Evolutionary conservation across 2,797 vertebrate genomes (phyloP).

Genomic region (Enteromius anoplus): DNA sequence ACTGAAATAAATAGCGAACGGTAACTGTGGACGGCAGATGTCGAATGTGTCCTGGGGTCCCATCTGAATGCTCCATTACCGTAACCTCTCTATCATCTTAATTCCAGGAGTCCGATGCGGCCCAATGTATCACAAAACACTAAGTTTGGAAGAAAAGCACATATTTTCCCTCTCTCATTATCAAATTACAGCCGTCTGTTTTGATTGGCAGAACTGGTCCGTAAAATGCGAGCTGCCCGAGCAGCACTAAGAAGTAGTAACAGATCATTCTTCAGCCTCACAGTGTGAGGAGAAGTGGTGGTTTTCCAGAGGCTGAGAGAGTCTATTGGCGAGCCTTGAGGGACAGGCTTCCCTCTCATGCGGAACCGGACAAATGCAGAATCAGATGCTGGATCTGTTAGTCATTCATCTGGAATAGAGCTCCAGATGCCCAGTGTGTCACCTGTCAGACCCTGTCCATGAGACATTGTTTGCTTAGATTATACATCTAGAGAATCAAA

Average conservation of each 20-base stretch:
- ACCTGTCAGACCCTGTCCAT: conserved; percentile 47
- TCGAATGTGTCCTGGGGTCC: conserved; percentile 10
- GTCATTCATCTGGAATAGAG: conserved; percentile 30
- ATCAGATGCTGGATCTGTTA: conserved; percentile 47
- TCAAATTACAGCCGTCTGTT: conserved; percentile 75
- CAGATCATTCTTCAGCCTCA: conserved; percentile 27
- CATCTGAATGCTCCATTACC: conserved; percentile 15
- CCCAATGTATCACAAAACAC: conserved; percentile 63
- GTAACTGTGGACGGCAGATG: conserved; percentile 20
- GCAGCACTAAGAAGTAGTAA: conserved; percentile 57
- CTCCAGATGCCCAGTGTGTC: conserved; percentile 37
- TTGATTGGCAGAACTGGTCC: conserved; percentile 69
- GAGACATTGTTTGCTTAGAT: conserved; percentile 36
- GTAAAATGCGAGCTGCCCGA: conserved; percentile 61
- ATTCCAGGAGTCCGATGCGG: conserved; percentile 49
- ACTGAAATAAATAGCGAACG: conserved; percentile 16
- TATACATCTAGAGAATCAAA: conserved; percentile 39
- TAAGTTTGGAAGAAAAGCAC: conserved; percentile 65
- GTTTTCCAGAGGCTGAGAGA: conserved; percentile 32
- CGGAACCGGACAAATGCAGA: conserved; percentile 49
- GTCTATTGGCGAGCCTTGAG: conserved; percentile 27
- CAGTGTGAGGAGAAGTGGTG: conserved; percentile 38
- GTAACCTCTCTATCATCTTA: conserved; percentile 39
- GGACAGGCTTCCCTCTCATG: conserved; percentile 35
- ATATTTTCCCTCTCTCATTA: conserved; percentile 68